Percentiles rank a stretch among this genome's conserved stretches.
These are phyloP conservation scores for Neotoxoptera formosana DNA, from an alignment of 1,140 invertebrate species.

Conservation along the genomic window DNA sequence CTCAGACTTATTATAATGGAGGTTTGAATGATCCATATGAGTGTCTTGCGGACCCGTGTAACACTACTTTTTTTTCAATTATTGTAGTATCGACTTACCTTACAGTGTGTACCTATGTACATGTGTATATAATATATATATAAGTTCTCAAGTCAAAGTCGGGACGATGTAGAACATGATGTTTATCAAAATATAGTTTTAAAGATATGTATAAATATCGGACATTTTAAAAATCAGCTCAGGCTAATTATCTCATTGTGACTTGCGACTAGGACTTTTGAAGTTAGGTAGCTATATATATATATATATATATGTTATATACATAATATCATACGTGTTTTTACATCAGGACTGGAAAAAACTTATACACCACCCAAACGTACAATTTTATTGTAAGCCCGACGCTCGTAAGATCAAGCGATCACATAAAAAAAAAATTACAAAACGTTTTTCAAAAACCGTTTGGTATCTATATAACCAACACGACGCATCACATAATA, in stretches of 20 bases:
- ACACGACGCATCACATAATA: background rate
- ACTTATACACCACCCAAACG: conserved; percentile 26
- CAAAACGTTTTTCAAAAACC: background rate
- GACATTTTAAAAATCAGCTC: too few relatives aligned
- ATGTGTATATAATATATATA: background rate
- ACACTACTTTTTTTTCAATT: background rate
- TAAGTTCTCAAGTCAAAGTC: background rate
- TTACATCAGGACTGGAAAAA: background rate
- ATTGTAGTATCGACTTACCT: background rate
- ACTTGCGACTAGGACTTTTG: background rate
- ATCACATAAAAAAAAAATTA: background rate
- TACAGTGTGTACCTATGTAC: background rate
- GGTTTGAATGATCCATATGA: background rate
- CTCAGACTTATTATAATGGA: background rate
- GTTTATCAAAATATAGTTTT: background rate
- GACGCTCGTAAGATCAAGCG: background rate
- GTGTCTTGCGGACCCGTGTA: too few relatives aligned
- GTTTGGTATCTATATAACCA: background rate
- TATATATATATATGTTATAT: too few relatives aligned
- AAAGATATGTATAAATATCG: background rate
- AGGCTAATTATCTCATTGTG: too few relatives aligned
- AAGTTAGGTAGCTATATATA: background rate
- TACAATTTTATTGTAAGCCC: conserved; percentile 11
- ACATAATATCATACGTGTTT: background rate
- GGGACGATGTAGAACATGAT: too few relatives aligned